Evolutionary conservation across 2,797 vertebrate species (phyloP).

Genomic region (Cephalopachus bancanus): DNA sequence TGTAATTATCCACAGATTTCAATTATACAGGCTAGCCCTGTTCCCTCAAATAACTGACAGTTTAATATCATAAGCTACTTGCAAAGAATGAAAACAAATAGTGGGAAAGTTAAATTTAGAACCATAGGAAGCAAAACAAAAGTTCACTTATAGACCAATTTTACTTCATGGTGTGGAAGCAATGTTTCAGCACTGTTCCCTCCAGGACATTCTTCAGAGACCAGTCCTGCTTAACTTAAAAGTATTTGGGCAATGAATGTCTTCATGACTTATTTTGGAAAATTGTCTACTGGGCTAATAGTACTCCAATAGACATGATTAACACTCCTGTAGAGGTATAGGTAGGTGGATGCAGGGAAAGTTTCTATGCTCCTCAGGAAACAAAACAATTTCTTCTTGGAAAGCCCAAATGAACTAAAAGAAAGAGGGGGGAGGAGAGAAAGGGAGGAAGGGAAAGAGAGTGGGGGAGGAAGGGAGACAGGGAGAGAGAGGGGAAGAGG

Average conservation of each 20-base stretch:
- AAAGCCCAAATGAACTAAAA: slow-evolving; percentile 45
- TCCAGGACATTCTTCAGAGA: not conserved
- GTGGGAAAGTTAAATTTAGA: slow-evolving; percentile 35
- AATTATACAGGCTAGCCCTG: not conserved
- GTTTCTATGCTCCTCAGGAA: not conserved
- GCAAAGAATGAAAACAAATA: slow-evolving; percentile 44
- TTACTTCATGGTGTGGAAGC: slow-evolving; percentile 48
- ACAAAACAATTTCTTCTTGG: not conserved
- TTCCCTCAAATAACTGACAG: not conserved
- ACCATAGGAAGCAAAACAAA: slow-evolving; percentile 43
- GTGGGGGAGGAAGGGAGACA: not conserved
- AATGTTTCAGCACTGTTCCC: not conserved
- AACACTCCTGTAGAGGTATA: not conserved
- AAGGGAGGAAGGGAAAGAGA: too few relatives aligned
- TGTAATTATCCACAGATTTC: slow-evolving; percentile 51
- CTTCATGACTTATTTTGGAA: not conserved
- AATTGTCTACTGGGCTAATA: not conserved
- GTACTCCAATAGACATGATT: not conserved
- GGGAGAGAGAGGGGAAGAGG: too few relatives aligned
- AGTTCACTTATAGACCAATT: slow-evolving; percentile 49
- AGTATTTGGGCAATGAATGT: not conserved
- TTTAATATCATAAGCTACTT: slow-evolving; percentile 41
- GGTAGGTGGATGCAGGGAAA: slow-evolving; percentile 49
- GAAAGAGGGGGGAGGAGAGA: too few relatives aligned
- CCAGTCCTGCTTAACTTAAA: not conserved